Evolutionary conservation across 2,797 vertebrate species (phyloP).

Genomic region (Rhynchotus rufescens): DNA sequence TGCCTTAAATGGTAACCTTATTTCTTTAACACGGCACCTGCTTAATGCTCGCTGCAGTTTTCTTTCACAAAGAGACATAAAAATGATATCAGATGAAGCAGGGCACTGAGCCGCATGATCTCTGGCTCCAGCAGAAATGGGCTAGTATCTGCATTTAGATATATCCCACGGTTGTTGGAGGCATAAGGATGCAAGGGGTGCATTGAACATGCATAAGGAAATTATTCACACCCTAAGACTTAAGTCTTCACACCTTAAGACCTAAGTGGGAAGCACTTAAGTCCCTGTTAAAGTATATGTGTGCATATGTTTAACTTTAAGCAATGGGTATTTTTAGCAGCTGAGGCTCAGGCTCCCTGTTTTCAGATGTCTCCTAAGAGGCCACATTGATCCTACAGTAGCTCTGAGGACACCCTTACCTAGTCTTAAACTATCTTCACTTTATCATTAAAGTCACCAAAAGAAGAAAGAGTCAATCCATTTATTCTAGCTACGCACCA

Average conservation of each 20-base stretch:
- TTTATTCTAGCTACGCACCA: not conserved
- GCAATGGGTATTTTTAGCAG: not conserved
- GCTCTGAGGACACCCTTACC: not conserved
- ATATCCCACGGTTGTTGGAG: not conserved
- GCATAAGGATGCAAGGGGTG: not conserved
- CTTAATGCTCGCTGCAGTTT: not conserved
- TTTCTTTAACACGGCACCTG: not conserved
- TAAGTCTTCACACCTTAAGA: not conserved
- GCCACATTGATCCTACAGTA: not conserved
- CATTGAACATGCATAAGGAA: not conserved
- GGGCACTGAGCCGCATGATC: not conserved
- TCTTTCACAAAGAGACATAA: not conserved
- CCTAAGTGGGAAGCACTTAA: not conserved
- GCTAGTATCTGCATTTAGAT: not conserved
- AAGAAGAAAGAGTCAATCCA: not conserved
- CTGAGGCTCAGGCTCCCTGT: not conserved
- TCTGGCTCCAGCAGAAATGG: not conserved
- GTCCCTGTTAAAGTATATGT: not conserved
- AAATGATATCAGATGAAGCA: not conserved
- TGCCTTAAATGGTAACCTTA: not conserved
- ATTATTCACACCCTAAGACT: not conserved
- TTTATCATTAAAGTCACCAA: not conserved
- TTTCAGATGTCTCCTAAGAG: not conserved
- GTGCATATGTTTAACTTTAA: fast-evolving
- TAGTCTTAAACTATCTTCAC: not conserved